Evolutionary conservation across 2,888 invertebrate species (phyloP), one percentile per base, ranked within the genome.

Genomic region (Thalpophila matura): DNA sequence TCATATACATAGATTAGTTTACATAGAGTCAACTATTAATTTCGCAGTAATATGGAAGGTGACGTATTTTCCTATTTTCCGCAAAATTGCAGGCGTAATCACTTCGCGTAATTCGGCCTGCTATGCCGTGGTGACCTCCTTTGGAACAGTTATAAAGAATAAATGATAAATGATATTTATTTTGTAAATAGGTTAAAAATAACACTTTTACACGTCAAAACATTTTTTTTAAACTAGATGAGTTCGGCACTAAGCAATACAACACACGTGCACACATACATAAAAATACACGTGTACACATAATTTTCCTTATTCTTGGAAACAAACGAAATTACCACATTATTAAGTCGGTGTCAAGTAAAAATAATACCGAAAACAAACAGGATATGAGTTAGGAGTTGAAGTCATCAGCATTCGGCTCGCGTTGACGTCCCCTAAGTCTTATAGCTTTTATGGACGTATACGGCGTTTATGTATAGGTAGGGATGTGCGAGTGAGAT

Each of bases 331-430:
- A 70, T 65, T 65, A 76, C 66, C 64, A 73, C 69, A 77, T 73
- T 75, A 77, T 74, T 70, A 64, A 65, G 67, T 68, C 60, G 59
- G 46, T 67, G 67, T 67, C 77, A 54, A 77, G 77, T 80, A 83
- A 85, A 83, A 83, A 80, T 79, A 81, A 82, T 83, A 81, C 83
- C 78, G n/a, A 70, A 53, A 78, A 59, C 29, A 47, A 67, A 80
- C 84, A 89, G 91, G 91, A 90, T 90, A 90, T 90, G 88, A 91
- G 87, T 85, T 79, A 80, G 79, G 68, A 69, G 74, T 66, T 62
- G 49, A 2, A 56, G 69, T 77, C 78, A 89, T 91, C 86, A 79
- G 60, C 78, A 91, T 90, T 83, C 91, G 40, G 47, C 18, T 24
- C 89, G 87, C 89, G 90, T 76, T 16, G 53, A 67, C 77, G 74